Percentiles rank a stretch among this genome's conserved stretches.
phyloP scores from a whole-genome alignment of 2,888 invertebrate species.

The Mesochorus sp. region DNA sequence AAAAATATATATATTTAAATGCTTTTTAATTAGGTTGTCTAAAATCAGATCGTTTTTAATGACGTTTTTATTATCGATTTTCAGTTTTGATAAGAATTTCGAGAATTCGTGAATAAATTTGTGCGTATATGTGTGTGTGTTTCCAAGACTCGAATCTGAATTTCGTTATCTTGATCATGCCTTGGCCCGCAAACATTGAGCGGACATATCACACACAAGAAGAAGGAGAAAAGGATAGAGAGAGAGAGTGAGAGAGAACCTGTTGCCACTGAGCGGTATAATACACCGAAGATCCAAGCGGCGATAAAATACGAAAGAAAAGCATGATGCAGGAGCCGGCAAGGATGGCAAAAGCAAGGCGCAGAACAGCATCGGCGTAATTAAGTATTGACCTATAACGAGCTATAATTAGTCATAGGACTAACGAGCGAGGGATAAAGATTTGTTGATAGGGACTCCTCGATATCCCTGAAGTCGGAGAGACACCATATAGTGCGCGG shows the following conservation, averaged over 20 bases:
- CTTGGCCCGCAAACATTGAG: conserved; percentile 24
- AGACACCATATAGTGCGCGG: conserved; percentile 68
- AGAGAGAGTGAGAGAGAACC: conserved; percentile 19
- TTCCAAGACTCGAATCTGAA: background rate
- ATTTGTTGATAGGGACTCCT: conserved; percentile 73
- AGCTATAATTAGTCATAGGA: conserved; percentile 79
- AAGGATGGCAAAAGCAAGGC: conserved; percentile 66
- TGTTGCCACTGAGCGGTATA: conserved; percentile 36
- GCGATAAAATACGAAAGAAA: conserved; percentile 73
- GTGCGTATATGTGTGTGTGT: background rate
- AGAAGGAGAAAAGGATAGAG: conserved; percentile 13
- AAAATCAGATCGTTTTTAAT: no score
- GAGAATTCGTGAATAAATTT: conserved; percentile 7
- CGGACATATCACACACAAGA: conserved; percentile 11
- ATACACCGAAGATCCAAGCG: conserved; percentile 73
- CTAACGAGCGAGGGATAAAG: conserved; percentile 74
- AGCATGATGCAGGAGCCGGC: conserved; percentile 64
- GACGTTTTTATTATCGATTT: no score
- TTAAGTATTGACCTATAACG: conserved; percentile 80
- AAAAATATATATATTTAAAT: no score
- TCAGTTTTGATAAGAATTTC: conserved; percentile 10
- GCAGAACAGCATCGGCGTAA: conserved; percentile 67
- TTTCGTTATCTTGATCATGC: background rate
- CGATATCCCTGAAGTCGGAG: conserved; percentile 66
- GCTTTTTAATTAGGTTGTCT: no score